Conservation (phyloP, 1,140 invertebrate species). For the Drosophila seguyi region DNA sequence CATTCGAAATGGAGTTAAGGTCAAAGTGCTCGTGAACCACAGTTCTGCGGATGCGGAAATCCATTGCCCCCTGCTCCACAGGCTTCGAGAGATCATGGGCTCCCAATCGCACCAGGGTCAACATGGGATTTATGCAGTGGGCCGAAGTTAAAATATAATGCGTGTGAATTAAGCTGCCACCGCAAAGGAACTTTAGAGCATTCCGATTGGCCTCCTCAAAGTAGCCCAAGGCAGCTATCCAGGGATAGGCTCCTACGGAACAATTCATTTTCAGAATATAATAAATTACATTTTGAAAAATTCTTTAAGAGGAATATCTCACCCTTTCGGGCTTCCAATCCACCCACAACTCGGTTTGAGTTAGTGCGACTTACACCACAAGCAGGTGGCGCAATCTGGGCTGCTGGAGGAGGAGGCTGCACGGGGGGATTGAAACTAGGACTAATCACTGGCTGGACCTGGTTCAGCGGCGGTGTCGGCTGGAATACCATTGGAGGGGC, state of each 20-base stretch:
- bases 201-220: conserved; percentile 85
- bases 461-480: conserved; percentile 59
- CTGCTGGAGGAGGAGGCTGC: conserved; percentile 1
- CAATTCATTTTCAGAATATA: conserved; percentile 6
- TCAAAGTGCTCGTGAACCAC: conserved; percentile 90
- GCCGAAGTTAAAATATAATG: conserved; percentile 92
- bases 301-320: conserved; percentile 3
- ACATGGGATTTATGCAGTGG: conserved; percentile 89
- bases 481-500: conserved; percentile 52
- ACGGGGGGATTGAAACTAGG: conserved; percentile 6
- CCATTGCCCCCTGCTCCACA: conserved; percentile 88
- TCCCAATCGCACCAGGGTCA: conserved; percentile 86
- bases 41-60: conserved; percentile 87
- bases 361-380: conserved; percentile 76
- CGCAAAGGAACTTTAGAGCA: conserved; percentile 89
- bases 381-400: neutral
- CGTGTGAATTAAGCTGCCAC: conserved; percentile 91
- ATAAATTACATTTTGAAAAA: neutral
- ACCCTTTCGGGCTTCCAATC: conserved; percentile 76
- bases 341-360: conserved; percentile 85
- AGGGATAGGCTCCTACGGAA: conserved; percentile 88
- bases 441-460: conserved; percentile 10
- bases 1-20: conserved; percentile 88
- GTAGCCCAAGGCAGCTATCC: conserved; percentile 90
- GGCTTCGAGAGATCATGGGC: conserved; percentile 89